These are phyloP conservation scores for Pterostichus niger DNA, from an alignment of 2,888 invertebrate species.

Conservation along the genomic window DNA sequence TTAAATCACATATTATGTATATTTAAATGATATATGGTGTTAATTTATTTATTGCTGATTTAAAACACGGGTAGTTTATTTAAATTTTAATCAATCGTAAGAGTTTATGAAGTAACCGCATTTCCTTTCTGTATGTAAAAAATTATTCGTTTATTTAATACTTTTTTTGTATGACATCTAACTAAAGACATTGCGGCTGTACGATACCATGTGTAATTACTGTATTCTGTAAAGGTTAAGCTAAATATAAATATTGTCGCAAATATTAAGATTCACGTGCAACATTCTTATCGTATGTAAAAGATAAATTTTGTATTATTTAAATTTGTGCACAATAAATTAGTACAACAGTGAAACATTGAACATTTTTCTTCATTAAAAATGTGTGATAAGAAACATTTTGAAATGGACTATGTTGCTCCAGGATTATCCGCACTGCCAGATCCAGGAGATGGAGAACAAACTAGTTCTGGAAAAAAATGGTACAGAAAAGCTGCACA, in stretches of 20 bases:
- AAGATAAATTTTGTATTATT: slow-evolving; percentile 17
- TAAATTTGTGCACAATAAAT: slow-evolving; percentile 11
- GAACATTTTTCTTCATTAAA: not conserved
- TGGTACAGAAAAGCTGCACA: slow-evolving; percentile 80
- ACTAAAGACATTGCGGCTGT: too few species aligned
- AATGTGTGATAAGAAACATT: slow-evolving; percentile 57
- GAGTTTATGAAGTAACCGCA: not conserved
- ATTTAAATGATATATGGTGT: not conserved
- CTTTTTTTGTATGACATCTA: too few species aligned
- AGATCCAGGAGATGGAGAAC: slow-evolving; percentile 71
- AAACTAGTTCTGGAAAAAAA: slow-evolving; percentile 76
- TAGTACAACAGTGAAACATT: not conserved
- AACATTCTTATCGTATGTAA: slow-evolving; percentile 16
- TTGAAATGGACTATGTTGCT: slow-evolving; percentile 60
- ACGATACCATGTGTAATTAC: too few species aligned
- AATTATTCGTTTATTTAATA: not conserved
- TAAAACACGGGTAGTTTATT: not conserved
- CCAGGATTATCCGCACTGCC: slow-evolving; percentile 61
- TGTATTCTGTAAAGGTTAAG: slow-evolving; percentile 3
- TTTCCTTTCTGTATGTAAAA: slow-evolving; percentile 3
- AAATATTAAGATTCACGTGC: slow-evolving; percentile 16
- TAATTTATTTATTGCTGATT: not conserved
- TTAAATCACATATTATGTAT: not conserved
- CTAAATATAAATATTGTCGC: slow-evolving; percentile 10
- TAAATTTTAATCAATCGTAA: not conserved